Conservation (phyloP, 2,113 vertebrate species). For the Microtus richardsoni region DNA sequence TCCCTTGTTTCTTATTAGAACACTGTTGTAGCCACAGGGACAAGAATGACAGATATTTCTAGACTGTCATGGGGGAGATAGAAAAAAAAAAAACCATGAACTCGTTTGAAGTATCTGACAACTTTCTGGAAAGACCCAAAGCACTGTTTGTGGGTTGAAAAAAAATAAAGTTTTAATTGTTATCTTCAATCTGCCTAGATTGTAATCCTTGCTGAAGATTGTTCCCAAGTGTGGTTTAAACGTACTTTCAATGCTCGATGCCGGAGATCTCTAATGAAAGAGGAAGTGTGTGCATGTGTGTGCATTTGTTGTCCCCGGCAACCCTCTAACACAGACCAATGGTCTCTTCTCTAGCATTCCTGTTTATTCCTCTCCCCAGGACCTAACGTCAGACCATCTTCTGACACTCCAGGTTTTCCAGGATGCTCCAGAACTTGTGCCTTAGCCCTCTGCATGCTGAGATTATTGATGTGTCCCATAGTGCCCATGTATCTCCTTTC, state of each 20-base stretch:
- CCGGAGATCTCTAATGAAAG: slow-evolving; percentile 31
- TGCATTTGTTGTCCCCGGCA: background rate
- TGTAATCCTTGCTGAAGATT: slow-evolving; percentile 59
- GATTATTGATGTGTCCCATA: background rate
- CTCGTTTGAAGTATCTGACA: slow-evolving; percentile 59
- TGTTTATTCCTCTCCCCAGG: background rate
- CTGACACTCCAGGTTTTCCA: background rate
- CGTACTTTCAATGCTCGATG: background rate
- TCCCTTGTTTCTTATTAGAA: slow-evolving; percentile 70
- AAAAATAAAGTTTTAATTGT: slow-evolving; percentile 71
- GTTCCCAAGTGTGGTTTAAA: slow-evolving; percentile 47
- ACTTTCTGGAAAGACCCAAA: slow-evolving; percentile 53
- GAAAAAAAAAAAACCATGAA: slow-evolving; percentile 22
- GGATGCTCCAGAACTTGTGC: background rate
- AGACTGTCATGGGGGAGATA: slow-evolving; percentile 57
- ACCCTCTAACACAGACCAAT: background rate
- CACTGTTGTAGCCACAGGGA: slow-evolving; percentile 59
- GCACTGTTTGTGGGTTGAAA: slow-evolving; percentile 24
- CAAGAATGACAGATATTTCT: slow-evolving; percentile 60
- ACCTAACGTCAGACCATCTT: background rate
- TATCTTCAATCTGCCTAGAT: slow-evolving; percentile 42
- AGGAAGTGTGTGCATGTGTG: no score
- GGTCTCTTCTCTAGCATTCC: background rate
- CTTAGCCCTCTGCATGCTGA: background rate
- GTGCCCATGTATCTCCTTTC: background rate